Base-by-base conservation (phyloP, 2,113 vertebrate species). In the Neodontobutis hainanensis region DNA sequence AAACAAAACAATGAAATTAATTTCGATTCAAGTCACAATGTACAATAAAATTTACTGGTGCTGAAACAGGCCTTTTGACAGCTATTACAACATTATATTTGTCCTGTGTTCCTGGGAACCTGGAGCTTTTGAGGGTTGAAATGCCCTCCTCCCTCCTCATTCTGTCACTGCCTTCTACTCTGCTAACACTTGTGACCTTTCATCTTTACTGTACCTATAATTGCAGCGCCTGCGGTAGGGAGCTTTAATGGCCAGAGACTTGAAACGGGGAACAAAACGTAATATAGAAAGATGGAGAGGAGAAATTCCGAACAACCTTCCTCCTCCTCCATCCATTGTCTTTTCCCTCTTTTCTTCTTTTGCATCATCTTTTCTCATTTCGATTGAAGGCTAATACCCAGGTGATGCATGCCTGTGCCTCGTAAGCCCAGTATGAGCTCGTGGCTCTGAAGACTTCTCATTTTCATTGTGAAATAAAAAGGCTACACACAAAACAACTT, bases 121-220 rank as follows among this genome's bases (percentile, higher is more conserved):
- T 16, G 34, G 62, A 76, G 50, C 63, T 52, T 65, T 48, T 53
- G 35, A 73, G 78, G 73, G 53, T 73, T 75, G 34, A 66, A 78
- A 62, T 73, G 40, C 76, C 74, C 45, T 73, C 68, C 49, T 73
- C 69, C 56, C 59, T 74, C 40, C 36, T 75, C 48, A 40, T 77
- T 79, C 53, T 77, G 47, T 65, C 77, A 68, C 62, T 82, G 77
- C 83, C 62, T 61, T 61, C 55, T 71, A 75, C 69, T 70, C 64
- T 36, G 60, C 80, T 85, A 85, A 88, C 81, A 83, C 68, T 79
- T 68, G 53, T 83, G 83, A 87, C 85, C 86, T 87, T 87, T 88
- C 78, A 79, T 85, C 78, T 87, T 78, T 72, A 63, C 70, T 50
- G 16, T 77, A 66, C 72, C 71, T 72, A 82, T 88, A 87, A 91